Conservation (phyloP, 2,113 vertebrate genomes). For the Nestor notabilis region DNA sequence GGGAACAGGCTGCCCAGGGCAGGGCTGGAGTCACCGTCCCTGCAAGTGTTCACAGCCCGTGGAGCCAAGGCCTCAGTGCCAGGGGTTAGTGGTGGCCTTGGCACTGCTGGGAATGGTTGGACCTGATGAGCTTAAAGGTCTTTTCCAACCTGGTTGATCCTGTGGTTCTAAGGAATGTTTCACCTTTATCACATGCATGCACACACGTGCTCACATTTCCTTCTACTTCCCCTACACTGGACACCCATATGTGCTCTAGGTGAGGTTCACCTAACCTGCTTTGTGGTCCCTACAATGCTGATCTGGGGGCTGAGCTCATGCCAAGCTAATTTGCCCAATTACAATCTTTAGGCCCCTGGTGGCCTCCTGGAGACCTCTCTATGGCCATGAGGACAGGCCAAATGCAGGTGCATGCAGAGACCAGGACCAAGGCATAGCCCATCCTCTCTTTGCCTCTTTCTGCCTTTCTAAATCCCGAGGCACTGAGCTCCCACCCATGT, state of each 20-base stretch:
- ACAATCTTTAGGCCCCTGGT: neutral
- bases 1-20: neutral
- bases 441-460: neutral
- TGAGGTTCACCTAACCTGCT: neutral
- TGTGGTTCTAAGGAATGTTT: neutral
- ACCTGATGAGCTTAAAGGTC: no score
- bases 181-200: neutral
- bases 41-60: neutral
- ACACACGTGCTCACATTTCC: fast-evolving
- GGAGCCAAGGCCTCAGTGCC: no score
- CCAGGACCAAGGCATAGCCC: no score
- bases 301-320: neutral
- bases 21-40: neutral
- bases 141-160: no score
- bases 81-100: no score
- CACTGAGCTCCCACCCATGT: neutral
- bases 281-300: neutral
- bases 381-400: neutral
- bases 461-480: neutral
- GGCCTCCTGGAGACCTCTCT: no score
- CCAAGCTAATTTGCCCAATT: neutral
- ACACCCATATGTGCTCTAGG: neutral
- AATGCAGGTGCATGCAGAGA: neutral
- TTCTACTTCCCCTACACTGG: neutral
- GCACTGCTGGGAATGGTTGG: no score